Base-by-base conservation (phyloP, 2,888 invertebrate genomes). In the Amiota minor region DNA sequence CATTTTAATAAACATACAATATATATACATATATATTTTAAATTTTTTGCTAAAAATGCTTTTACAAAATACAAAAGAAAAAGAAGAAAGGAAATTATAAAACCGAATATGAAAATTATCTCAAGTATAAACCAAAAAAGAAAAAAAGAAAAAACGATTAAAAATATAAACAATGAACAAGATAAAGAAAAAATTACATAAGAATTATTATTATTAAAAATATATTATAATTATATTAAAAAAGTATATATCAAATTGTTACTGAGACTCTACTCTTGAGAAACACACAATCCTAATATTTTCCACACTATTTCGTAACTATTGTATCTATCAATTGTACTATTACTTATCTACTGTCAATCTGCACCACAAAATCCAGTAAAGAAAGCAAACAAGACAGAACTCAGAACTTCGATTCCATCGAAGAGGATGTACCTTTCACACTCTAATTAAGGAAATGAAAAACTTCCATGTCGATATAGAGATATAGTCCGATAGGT, bases 31-130 rank as follows among this genome's bases (percentile, higher is more conserved):
- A 80, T 85, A 62, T 73, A 73, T 75, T 77, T 86, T 85, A 81
- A 86, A 82, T 81, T 75, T 77, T 86, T 86, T 86, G 86, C 86
- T 86, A 86, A 86, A 81, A 86, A 81, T 85, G 86, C 86, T 86
- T 86, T 85, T 86, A 86, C 85, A 86, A 83, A 79, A 80, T 75
- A 62, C 75, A 75, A 77, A 77, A 74, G 72, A 77, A 75, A 73
- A 74, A 77, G 76, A 46, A 65, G 18, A 35, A 35, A 35, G 2
- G 35, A 35, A 35, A 35, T 35, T 35, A 35, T 35, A 6, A 35
- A 35, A 35, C 35, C 35, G 35, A 35, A 35, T 3, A 35, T 6
- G 35, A 35, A 65, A 65, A 65, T 47, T 65, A 65, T 18, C 47
- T 47, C 65, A 65, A 65, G 47, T 75, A 35, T 9, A 72, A 72